Evolutionary conservation across 1,140 invertebrate species (phyloP).

Genomic region (Cydia splendana): DNA sequence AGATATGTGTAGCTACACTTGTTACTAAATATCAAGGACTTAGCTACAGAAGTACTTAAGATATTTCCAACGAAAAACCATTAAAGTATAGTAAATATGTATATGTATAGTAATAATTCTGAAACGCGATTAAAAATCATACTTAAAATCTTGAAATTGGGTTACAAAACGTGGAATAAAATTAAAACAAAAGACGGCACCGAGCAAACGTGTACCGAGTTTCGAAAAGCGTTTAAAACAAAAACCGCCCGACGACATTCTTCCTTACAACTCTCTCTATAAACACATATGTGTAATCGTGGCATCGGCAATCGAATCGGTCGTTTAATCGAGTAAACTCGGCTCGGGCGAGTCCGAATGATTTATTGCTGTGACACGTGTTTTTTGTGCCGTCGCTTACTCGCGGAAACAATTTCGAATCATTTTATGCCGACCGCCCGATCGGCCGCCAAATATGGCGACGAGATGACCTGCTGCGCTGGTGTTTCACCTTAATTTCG

Average conservation of each 20-base stretch:
- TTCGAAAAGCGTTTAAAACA: conserved; percentile 61
- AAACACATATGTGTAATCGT: conserved; percentile 58
- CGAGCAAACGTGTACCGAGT: conserved; percentile 37
- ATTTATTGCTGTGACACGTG: conserved; percentile 75
- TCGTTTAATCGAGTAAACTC: conserved; percentile 71
- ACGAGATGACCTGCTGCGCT: conserved; percentile 44
- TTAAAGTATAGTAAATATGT: not conserved
- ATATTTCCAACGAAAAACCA: not conserved
- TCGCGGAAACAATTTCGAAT: conserved; percentile 75
- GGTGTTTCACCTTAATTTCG: conserved; percentile 66
- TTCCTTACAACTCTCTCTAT: conserved; percentile 68
- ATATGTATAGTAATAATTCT: not conserved
- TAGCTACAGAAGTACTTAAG: not conserved
- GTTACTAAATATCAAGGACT: not conserved
- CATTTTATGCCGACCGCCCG: conserved; percentile 66
- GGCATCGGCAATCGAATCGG: conserved; percentile 66
- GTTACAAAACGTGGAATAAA: conserved; percentile 2
- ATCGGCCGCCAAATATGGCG: conserved; percentile 60
- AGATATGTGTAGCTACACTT: not conserved
- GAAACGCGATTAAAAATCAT: not conserved
- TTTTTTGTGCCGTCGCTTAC: conserved; percentile 62
- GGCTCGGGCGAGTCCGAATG: conserved; percentile 60
- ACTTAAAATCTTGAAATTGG: not conserved
- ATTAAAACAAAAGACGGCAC: conserved; percentile 41
- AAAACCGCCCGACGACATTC: conserved; percentile 64